These are phyloP conservation scores for Pithys albifrons DNA, from an alignment of 2,113 vertebrate species.

Conservation along the genomic window DNA sequence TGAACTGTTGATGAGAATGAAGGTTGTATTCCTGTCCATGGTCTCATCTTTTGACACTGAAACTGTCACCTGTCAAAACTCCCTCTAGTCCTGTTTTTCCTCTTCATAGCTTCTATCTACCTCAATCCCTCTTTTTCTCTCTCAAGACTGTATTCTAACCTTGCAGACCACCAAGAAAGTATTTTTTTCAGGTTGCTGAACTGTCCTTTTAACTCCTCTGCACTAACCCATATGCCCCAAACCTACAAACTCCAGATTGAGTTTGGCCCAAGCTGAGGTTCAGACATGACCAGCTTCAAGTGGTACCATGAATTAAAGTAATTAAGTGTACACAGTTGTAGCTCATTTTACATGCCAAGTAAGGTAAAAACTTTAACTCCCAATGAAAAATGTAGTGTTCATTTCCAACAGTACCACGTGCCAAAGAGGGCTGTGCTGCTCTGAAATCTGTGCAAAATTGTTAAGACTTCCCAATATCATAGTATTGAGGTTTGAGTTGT, in stretches of 20 bases:
- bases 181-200: not conserved
- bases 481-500: not conserved
- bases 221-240: not conserved
- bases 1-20: not conserved
- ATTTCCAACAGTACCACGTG: not conserved
- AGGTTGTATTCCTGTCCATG: not conserved
- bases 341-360: not conserved
- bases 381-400: not conserved
- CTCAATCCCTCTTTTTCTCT: not conserved
- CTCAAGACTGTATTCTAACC: not conserved
- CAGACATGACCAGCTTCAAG: not conserved
- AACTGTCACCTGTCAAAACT: not conserved
- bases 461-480: not conserved
- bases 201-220: not conserved
- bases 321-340: not conserved
- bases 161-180: not conserved
- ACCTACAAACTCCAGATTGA: not conserved
- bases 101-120: not conserved
- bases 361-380: not conserved
- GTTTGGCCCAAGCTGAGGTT: not conserved
- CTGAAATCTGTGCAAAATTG: not conserved
- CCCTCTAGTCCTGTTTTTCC: not conserved
- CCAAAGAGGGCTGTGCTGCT: not conserved
- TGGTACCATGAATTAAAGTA: not conserved
- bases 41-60: not conserved